Conservation (phyloP, 2,888 invertebrate genomes). For the Ypsolopha sequella region DNA sequence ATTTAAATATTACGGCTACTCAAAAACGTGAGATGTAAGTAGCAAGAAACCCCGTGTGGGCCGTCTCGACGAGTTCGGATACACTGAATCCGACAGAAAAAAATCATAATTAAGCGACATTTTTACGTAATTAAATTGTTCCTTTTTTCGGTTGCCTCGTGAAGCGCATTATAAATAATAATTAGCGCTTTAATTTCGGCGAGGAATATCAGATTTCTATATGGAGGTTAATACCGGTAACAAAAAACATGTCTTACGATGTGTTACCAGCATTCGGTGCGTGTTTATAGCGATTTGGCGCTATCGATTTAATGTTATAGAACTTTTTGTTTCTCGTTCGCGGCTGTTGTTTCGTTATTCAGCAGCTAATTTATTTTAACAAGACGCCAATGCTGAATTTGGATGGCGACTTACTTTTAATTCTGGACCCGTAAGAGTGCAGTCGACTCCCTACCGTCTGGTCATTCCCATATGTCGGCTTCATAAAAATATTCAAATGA, state of each 20-base stretch:
- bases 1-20: constrained; percentile 69
- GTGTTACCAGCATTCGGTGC: not conserved
- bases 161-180: constrained; percentile 45
- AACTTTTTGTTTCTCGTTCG: no score
- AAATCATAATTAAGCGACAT: constrained; percentile 50
- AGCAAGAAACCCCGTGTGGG: constrained; percentile 63
- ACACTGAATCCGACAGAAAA: constrained; percentile 51
- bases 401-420: not conserved
- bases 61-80: constrained; percentile 47
- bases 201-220: constrained; percentile 33
- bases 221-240: constrained; percentile 36
- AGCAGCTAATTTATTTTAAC: no score
- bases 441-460: constrained; percentile 12
- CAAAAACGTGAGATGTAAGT: constrained; percentile 67
- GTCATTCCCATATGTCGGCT: not conserved
- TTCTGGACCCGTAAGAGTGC: not conserved
- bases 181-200: constrained; percentile 44
- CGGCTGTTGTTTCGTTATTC: no score
- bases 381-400: no score
- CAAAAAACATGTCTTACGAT: constrained; percentile 24
- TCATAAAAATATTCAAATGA: constrained; percentile 65
- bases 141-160: constrained; percentile 32
- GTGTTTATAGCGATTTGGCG: not conserved
- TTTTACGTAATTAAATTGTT: constrained; percentile 64
- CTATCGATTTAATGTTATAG: no score